Percentiles rank a stretch among this genome's conserved stretches.
Evolutionary conservation across 2,113 vertebrate species (phyloP).

Genomic region (Trichechus manatus): DNA sequence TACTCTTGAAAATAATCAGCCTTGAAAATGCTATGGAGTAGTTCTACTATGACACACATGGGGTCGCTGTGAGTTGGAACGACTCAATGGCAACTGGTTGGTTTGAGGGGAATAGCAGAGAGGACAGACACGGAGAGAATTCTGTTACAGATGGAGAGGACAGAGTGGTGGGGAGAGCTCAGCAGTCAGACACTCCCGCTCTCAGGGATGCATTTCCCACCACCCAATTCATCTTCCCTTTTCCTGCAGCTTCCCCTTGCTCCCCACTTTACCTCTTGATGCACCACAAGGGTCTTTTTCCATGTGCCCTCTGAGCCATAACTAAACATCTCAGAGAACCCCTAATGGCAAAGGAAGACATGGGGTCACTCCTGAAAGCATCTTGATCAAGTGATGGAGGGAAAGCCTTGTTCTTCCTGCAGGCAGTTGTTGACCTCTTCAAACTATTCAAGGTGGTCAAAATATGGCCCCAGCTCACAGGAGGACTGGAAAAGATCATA

Average conservation of each 20-base stretch:
- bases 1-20: background rate
- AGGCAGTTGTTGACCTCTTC: background rate
- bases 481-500: background rate
- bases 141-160: background rate
- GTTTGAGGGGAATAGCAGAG: background rate
- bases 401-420: background rate
- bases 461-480: background rate
- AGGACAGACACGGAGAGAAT: background rate
- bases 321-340: background rate
- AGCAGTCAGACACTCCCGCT: background rate
- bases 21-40: background rate
- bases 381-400: background rate
- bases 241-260: background rate
- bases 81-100: background rate
- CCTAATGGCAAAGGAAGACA: background rate
- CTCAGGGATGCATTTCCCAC: background rate
- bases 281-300: background rate
- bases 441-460: background rate
- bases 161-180: rapidly evolving
- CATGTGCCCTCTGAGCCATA: background rate
- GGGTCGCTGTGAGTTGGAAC: too few relatives aligned
- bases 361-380: background rate
- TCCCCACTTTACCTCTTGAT: background rate
- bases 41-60: background rate
- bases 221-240: background rate